Conservation (phyloP, 2,888 invertebrate species). For the Julus scanicus region DNA sequence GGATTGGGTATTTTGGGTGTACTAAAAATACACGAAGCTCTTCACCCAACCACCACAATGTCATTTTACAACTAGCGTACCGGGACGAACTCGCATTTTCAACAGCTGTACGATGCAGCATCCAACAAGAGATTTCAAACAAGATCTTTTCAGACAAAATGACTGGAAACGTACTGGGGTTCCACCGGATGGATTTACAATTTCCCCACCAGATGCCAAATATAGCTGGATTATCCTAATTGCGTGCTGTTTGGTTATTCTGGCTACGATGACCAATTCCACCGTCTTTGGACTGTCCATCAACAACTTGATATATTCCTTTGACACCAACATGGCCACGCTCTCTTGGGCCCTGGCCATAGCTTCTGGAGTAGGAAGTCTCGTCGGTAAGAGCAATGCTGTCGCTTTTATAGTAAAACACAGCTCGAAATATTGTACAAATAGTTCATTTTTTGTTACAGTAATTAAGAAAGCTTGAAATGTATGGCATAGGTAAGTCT, state of each 20-base stretch:
- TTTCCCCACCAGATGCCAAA: background rate
- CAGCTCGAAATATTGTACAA: background rate
- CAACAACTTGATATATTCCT: background rate
- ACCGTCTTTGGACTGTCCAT: background rate
- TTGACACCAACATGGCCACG: slow-evolving; percentile 47
- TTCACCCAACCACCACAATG: background rate
- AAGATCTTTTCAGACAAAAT: background rate
- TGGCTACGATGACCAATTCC: background rate
- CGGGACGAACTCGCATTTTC: slow-evolving; percentile 6
- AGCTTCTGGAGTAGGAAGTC: slow-evolving; percentile 36
- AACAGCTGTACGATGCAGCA: background rate
- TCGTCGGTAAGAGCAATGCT: background rate
- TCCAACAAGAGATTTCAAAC: background rate
- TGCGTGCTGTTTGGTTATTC: background rate
- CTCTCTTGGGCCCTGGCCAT: slow-evolving; percentile 36
- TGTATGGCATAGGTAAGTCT: slow-evolving; percentile 42
- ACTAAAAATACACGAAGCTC: background rate
- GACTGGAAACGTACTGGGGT: slow-evolving; percentile 28
- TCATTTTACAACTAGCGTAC: background rate
- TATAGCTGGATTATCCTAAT: background rate
- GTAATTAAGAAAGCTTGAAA: slow-evolving; percentile 23
- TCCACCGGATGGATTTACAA: slow-evolving; percentile 17
- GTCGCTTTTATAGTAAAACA: background rate
- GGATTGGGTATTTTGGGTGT: slow-evolving; percentile 21
- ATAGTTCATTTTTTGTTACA: background rate